Evolutionary conservation across 2,888 invertebrate species (phyloP).

Genomic region (Drosophila lutescens): DNA sequence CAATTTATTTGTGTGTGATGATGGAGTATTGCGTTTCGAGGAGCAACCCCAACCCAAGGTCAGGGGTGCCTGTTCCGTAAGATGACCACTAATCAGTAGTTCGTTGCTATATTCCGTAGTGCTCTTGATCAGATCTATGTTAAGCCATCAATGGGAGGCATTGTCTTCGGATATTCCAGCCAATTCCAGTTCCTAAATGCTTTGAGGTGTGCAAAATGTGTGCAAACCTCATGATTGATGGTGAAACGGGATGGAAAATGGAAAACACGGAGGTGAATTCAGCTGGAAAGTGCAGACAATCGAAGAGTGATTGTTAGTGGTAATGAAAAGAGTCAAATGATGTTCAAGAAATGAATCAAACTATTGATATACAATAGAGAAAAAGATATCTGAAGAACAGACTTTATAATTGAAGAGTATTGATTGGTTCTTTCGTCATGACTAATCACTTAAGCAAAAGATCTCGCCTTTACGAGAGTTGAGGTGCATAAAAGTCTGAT

Average conservation of each 20-base stretch:
- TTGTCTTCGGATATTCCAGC: neutral
- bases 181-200: neutral
- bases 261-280: neutral
- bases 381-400: neutral
- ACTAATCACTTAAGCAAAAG: neutral
- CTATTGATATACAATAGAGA: neutral
- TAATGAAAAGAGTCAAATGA: neutral
- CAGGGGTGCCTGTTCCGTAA: slow-evolving; percentile 8
- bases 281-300: neutral
- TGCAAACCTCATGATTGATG: neutral
- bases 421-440: neutral
- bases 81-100: slow-evolving; percentile 14
- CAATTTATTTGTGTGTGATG: neutral
- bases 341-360: neutral
- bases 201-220: neutral
- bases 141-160: neutral
- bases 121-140: neutral
- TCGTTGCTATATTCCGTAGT: neutral
- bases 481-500: neutral
- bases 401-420: neutral
- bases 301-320: neutral
- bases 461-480: neutral
- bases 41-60: slow-evolving; percentile 9
- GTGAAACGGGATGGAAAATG: neutral
- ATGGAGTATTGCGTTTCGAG: neutral